A percentile compares a stretch with the other conserved stretches of the same genome.
These are phyloP conservation scores for Vanessa tameamea DNA, from an alignment of 1,140 invertebrate genomes.

Conservation along the genomic window DNA sequence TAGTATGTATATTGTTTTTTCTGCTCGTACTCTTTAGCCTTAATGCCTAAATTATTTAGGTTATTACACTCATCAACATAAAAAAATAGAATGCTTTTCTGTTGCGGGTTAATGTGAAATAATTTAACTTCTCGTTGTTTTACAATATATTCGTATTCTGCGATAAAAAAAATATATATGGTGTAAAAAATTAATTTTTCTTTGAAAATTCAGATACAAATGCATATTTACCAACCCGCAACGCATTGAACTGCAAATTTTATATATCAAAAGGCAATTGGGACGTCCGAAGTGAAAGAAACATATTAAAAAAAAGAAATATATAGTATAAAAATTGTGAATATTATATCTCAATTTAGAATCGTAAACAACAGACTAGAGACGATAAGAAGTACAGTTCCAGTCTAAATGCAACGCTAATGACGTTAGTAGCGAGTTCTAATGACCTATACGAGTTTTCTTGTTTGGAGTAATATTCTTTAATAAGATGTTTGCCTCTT, in stretches of 20 bases:
- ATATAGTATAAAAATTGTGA: conserved; percentile 20
- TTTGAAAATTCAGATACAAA: neutral
- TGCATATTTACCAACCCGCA: neutral
- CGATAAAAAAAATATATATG: neutral
- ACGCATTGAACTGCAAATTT: neutral
- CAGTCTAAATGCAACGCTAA: conserved; percentile 35
- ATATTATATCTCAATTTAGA: conserved; percentile 29
- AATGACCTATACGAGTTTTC: conserved; percentile 37
- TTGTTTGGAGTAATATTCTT: conserved; percentile 30
- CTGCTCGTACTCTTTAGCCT: too few species aligned
- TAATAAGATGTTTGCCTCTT: conserved; percentile 24
- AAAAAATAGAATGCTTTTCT: too few species aligned
- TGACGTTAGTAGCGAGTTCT: conserved; percentile 35
- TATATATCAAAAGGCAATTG: conserved; percentile 5
- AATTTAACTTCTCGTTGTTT: neutral
- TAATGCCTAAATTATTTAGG: too few species aligned
- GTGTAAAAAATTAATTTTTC: neutral
- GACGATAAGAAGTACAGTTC: conserved; percentile 37
- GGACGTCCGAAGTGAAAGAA: neutral
- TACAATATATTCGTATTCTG: neutral
- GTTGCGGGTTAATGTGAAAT: neutral
- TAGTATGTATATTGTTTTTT: too few species aligned
- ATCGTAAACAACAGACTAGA: conserved; percentile 29
- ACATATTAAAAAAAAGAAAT: neutral
- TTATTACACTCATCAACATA: too few species aligned